Percentiles rank a stretch among this genome's conserved stretches.
Evolutionary conservation across 2,113 vertebrate genomes (phyloP).

Genomic region (Aptenodytes patagonicus): DNA sequence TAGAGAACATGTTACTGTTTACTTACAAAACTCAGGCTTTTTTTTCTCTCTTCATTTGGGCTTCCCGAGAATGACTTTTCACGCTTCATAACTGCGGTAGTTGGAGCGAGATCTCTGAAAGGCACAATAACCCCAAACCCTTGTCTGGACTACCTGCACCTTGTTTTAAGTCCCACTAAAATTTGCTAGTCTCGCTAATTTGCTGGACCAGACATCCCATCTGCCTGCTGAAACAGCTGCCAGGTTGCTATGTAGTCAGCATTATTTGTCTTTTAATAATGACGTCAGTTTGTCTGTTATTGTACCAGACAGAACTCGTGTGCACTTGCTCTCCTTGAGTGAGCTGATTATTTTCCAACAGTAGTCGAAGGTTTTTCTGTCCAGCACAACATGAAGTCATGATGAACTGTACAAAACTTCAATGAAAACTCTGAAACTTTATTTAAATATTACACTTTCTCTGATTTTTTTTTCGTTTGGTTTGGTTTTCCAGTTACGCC

Average conservation of each 20-base stretch:
- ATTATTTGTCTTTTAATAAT: conserved; percentile 35
- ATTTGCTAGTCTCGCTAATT: neutral
- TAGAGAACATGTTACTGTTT: neutral
- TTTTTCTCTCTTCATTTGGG: neutral
- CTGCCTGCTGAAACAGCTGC: neutral
- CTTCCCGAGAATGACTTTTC: neutral
- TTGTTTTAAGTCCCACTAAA: neutral
- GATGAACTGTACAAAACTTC: neutral
- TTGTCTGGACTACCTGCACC: neutral
- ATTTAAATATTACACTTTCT: neutral
- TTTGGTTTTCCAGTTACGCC: neutral
- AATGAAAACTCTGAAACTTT: neutral
- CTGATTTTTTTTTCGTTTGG: neutral
- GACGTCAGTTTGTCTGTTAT: neutral
- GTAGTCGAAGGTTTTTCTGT: neutral
- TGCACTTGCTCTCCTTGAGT: neutral
- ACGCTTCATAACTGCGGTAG: neutral
- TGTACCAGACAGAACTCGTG: neutral
- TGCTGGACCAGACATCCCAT: neutral
- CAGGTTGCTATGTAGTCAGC: neutral
- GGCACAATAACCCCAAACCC: neutral
- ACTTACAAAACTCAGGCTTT: neutral
- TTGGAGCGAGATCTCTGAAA: neutral
- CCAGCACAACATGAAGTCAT: neutral
- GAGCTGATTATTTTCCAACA: neutral